Conservation (phyloP, 2,888 invertebrate species). For the Neoscelio sp. region DNA sequence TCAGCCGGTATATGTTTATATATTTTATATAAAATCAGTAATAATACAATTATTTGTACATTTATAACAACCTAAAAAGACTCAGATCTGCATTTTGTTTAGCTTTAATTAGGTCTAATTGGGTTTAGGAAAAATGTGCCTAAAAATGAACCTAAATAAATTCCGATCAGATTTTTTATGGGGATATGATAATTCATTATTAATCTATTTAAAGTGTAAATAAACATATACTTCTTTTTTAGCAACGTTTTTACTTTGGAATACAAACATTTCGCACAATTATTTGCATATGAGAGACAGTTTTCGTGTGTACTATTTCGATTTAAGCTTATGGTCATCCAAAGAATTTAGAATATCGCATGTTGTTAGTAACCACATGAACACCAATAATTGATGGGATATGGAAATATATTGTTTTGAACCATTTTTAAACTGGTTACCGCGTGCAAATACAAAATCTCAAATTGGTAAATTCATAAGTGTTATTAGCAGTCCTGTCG, state of each 20-base stretch:
- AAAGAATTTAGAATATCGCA: slow-evolving; percentile 91
- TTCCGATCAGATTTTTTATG: too few relatives aligned
- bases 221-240: too few relatives aligned
- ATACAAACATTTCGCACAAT: slow-evolving; percentile 88
- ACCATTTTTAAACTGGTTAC: slow-evolving; percentile 88
- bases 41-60: too few relatives aligned
- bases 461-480: slow-evolving; percentile 83
- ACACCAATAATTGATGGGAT: slow-evolving; percentile 90
- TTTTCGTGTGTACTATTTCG: slow-evolving; percentile 91
- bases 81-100: too few relatives aligned
- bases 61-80: too few relatives aligned
- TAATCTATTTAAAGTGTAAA: too few relatives aligned
- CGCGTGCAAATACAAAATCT: slow-evolving; percentile 82
- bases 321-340: slow-evolving; percentile 87
- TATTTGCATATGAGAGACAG: slow-evolving; percentile 90
- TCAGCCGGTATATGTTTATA: too few relatives aligned
- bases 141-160: too few relatives aligned
- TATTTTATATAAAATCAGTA: too few relatives aligned
- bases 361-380: slow-evolving; percentile 90
- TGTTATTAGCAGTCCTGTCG: slow-evolving; percentile 83
- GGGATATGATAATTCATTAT: too few relatives aligned
- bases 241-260: slow-evolving; percentile 86
- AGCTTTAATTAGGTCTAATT: too few relatives aligned
- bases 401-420: slow-evolving; percentile 88
- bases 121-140: too few relatives aligned